Conservation (phyloP, 2,888 invertebrate species). For the Heteropelma amictum region DNA sequence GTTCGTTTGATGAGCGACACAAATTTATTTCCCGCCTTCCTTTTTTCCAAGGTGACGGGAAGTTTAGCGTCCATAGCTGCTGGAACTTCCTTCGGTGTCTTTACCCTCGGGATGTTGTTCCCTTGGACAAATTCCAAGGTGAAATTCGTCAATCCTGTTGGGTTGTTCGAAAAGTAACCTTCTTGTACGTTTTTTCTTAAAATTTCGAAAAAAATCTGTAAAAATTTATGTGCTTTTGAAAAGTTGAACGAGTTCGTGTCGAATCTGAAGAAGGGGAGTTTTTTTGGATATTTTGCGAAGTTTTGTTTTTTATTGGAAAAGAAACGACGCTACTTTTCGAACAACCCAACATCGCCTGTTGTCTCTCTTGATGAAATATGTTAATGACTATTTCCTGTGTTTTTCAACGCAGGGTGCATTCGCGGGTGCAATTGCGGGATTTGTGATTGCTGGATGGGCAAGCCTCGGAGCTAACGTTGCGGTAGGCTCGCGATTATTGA, state of each 20-base stretch:
- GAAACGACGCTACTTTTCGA: no score
- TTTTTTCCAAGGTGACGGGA: conserved; percentile 80
- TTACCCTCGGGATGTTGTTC: conserved; percentile 89
- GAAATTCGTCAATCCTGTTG: conserved; percentile 66
- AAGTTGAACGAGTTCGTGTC: no score
- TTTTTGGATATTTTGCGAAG: no score
- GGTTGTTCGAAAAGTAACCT: no score
- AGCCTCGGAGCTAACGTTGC: conserved; percentile 85
- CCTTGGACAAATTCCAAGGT: conserved; percentile 89
- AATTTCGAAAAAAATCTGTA: no score
- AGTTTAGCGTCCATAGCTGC: conserved; percentile 91
- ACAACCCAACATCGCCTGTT: no score
- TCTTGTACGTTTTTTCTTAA: no score
- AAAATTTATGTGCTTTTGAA: no score
- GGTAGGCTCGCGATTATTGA: conserved; percentile 81
- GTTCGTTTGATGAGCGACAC: not conserved
- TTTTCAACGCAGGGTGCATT: conserved; percentile 72
- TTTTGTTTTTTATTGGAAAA: no score
- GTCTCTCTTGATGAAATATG: not conserved
- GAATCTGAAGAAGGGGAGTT: no score
- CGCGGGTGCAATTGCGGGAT: conserved; percentile 82
- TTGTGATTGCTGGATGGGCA: conserved; percentile 82
- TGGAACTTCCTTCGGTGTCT: conserved; percentile 90
- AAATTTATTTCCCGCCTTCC: not conserved
- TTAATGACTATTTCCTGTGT: conserved; percentile 44